Percentiles rank a stretch among this genome's conserved stretches.
Conservation (phyloP, 2,888 invertebrate genomes). For the Opisthograptis luteolata region DNA sequence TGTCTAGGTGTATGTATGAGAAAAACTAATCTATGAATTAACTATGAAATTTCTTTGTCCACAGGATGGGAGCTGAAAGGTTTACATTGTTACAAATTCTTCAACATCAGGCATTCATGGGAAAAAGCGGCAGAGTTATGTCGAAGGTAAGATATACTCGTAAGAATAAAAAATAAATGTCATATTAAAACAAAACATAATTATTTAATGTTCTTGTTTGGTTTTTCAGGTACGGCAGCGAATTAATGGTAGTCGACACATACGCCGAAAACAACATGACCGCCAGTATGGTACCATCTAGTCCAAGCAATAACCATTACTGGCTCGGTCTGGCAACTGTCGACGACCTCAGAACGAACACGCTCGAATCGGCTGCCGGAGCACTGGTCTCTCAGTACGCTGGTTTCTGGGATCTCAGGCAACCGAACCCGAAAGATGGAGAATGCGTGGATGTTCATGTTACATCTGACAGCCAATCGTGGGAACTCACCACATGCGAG, state of each 20-base stretch:
- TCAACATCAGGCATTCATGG: constrained; percentile 98
- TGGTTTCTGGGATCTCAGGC: constrained; percentile 96
- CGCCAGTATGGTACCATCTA: constrained; percentile 89
- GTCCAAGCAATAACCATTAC: constrained; percentile 90
- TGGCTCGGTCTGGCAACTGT: constrained; percentile 96
- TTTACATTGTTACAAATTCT: constrained; percentile 97
- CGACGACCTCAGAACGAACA: constrained; percentile 96
- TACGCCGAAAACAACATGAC: constrained; percentile 97
- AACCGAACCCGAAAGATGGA: constrained; percentile 94
- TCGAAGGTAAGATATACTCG: constrained; percentile 92
- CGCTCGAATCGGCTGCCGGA: constrained; percentile 96
- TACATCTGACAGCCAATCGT: constrained; percentile 91
- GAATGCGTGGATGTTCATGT: constrained; percentile 94
- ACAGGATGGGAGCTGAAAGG: constrained; percentile 97
- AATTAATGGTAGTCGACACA: constrained; percentile 95
- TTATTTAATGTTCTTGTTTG: constrained; percentile 31
- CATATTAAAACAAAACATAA: no score
- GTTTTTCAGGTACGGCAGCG: constrained; percentile 94
- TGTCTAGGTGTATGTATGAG: no score
- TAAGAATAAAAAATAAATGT: no score
- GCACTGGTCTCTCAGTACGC: constrained; percentile 96
- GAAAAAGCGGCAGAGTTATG: constrained; percentile 97
- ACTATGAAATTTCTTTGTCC: constrained; percentile 64
- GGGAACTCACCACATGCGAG: constrained; percentile 98
- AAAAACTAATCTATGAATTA: constrained; percentile 16